These are phyloP conservation scores for Catocala nupta DNA, from an alignment of 2,888 invertebrate genomes.

Conservation along the genomic window DNA sequence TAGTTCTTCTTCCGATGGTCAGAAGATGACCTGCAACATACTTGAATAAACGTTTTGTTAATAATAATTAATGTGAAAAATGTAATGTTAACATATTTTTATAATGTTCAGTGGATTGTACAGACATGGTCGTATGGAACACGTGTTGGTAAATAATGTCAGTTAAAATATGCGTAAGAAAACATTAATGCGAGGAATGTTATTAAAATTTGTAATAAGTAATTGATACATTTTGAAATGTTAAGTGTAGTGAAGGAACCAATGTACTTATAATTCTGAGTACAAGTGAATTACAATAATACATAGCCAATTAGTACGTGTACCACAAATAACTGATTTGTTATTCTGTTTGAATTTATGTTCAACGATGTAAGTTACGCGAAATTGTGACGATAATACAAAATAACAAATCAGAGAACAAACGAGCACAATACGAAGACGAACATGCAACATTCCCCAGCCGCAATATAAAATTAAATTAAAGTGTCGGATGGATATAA, in stretches of 20 bases:
- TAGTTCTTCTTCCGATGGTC: slow-evolving; percentile 65
- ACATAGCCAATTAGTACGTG: slow-evolving; percentile 63
- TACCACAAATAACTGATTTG: slow-evolving; percentile 53
- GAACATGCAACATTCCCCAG: slow-evolving; percentile 86
- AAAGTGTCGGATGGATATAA: slow-evolving; percentile 84
- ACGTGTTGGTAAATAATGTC: slow-evolving; percentile 17
- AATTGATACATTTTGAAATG: slow-evolving; percentile 29
- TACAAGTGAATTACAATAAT: slow-evolving; percentile 51
- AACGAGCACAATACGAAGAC: slow-evolving; percentile 64
- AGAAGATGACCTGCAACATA: slow-evolving; percentile 78
- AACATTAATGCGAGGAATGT: slow-evolving; percentile 36
- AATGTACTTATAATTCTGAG: slow-evolving; percentile 56
- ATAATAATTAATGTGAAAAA: slow-evolving; percentile 29
- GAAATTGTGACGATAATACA: slow-evolving; percentile 26
- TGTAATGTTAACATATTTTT: slow-evolving; percentile 9
- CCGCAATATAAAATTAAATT: slow-evolving; percentile 80
- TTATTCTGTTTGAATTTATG: slow-evolving; percentile 46
- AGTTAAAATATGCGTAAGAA: slow-evolving; percentile 24
- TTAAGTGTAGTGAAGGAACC: slow-evolving; percentile 51
- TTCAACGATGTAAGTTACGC: slow-evolving; percentile 10
- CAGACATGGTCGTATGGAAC: slow-evolving; percentile 27
- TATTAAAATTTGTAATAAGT: slow-evolving; percentile 33
- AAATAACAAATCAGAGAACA: slow-evolving; percentile 65
- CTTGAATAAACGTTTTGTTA: slow-evolving; percentile 51
- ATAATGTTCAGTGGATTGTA: slow-evolving; percentile 24